A percentile compares a stretch with the other conserved stretches of the same genome.
Conservation (phyloP, 2,888 invertebrate genomes). For the Platycheirus albimanus region DNA sequence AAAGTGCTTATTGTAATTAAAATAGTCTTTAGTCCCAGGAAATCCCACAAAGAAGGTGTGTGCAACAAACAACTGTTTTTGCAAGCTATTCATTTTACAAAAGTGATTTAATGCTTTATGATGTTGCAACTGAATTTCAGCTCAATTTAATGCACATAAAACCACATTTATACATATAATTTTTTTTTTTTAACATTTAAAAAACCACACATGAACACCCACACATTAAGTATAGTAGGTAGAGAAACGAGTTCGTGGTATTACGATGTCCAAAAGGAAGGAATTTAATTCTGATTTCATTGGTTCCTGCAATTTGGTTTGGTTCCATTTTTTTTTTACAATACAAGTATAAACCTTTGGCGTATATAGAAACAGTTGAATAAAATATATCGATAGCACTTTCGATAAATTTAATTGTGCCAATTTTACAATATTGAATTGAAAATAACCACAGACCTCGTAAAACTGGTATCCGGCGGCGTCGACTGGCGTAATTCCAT, state of each 20-base stretch:
- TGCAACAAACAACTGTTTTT: no score
- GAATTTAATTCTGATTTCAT: conserved; percentile 60
- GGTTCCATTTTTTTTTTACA: no score
- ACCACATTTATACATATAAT: conserved; percentile 42
- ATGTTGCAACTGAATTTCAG: conserved; percentile 11
- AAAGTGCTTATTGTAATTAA: no score
- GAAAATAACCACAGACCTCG: conserved; percentile 65
- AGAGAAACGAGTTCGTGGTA: no score
- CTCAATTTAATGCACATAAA: conserved; percentile 40
- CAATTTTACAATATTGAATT: conserved; percentile 66
- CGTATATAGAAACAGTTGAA: conserved; percentile 29
- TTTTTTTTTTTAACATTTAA: conserved; percentile 23
- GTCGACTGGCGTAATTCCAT: background rate
- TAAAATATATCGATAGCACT: conserved; percentile 51
- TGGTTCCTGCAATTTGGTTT: conserved; percentile 45
- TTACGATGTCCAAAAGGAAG: conserved; percentile 35
- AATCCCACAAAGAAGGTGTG: no score
- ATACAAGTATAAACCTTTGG: conserved; percentile 14
- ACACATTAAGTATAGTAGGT: conserved; percentile 34
- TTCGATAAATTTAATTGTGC: conserved; percentile 64
- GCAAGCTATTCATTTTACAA: no score
- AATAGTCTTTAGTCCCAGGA: no score
- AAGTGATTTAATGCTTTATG: background rate
- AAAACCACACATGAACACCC: conserved; percentile 41
- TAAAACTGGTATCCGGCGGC: conserved; percentile 27